Conservation (phyloP, 2,797 vertebrate genomes). For the Spheniscus humboldti region DNA sequence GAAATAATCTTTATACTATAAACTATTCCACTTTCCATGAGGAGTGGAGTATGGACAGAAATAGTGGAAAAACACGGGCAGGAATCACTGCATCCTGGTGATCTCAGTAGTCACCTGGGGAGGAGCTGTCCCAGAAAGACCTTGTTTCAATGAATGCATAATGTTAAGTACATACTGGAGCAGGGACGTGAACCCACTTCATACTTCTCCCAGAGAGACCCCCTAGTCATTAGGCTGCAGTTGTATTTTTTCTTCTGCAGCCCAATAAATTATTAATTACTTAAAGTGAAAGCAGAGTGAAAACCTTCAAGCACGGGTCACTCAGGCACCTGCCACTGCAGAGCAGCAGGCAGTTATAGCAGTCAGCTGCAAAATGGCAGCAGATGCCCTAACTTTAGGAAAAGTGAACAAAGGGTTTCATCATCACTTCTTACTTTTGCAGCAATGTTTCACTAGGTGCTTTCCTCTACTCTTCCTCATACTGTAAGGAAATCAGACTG, state of each 20-base stretch:
- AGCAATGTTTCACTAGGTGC: background rate
- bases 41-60: background rate
- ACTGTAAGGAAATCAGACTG: background rate
- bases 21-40: background rate
- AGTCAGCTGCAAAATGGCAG: background rate
- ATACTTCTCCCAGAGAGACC: background rate
- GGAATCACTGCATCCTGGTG: background rate
- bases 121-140: background rate
- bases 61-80: background rate
- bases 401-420: background rate
- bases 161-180: background rate
- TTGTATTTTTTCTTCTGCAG: background rate
- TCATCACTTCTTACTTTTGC: background rate
- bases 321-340: background rate
- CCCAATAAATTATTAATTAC: conserved; percentile 13
- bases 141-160: background rate
- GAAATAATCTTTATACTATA: background rate
- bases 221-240: background rate
- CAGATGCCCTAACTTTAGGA: background rate
- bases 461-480: background rate
- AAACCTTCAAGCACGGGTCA: background rate
- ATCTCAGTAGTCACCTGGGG: background rate
- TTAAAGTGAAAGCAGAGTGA: background rate
- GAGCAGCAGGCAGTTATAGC: background rate
- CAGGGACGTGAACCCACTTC: background rate